Evolutionary conservation across 2,888 invertebrate genomes (phyloP), one percentile per base, ranked within the genome.

Genomic region (Horisme vitalbata): DNA sequence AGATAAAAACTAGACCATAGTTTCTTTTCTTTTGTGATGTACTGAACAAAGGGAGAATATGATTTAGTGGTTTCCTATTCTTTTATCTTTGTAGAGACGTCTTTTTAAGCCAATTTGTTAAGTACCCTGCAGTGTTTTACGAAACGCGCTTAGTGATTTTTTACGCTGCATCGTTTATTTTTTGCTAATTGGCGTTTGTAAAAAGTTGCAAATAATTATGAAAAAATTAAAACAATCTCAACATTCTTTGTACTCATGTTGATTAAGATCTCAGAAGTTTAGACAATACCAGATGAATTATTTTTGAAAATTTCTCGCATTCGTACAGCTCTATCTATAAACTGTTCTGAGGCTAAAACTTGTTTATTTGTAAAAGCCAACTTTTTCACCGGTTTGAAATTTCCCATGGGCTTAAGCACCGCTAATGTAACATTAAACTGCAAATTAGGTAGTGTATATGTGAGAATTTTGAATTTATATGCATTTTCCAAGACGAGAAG

Each of bases 391-490:
- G 63, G 68, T 75, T 77, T 65, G 52, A 60, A 57, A 60, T 70
- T 79, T 87, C 84, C 74, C 85, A 84, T 80, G 79, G 63, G 75
- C 57, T 61, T 57, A 61, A 66, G 64, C 61, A 65, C 52, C 63
- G 70, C 68, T 82, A 79, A 81, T 79, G 68, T 62, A 68, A 73
- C 80, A 80, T 84, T 84, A 78, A 81, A 57, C 75, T 80, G 79
- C 78, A 85, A 86, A 86, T 84, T 78, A 86, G 81, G 79, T 73
- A 74, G 78, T 82, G 71, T 81, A 62, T 82, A 79, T 83, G 87
- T 87, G 86, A 73, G 85, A 85, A 85, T 76, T 55, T 33, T 2
- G 26, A 56, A 54, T 54, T 45, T 45, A 51, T 50, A 54, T 37
- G 28, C 52, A 36, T 48, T 52, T 50, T 55, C 36, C 36, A 32